Base-by-base conservation (phyloP, 92 coral and sea anemone species). In the Actinernus sp. region DNA sequence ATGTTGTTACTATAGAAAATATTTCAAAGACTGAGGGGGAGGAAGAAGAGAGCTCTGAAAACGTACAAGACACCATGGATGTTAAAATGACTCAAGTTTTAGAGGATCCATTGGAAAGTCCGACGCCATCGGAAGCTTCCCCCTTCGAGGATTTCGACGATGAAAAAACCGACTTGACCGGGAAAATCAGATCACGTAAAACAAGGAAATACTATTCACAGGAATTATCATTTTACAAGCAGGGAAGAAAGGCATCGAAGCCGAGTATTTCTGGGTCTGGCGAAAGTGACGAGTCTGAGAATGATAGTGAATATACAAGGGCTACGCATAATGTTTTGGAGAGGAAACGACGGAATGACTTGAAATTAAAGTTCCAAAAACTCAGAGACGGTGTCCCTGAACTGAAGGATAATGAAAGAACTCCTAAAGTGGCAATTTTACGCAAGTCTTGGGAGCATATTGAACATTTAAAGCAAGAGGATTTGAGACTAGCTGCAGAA, bases 251-350 rank as follows among this genome's bases (percentile, higher is more conserved):
- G 28, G 71, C 73, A 28, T 49, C 58, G 55, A 91, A 79, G 63
- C 71, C 49, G 31, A 60, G 46, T 7, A 90, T 75, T 33, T 74
- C 88, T 6, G 78, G 82, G 20, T 83, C 86, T 14, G 97, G 92
- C 12, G 97, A 90, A 34, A 88, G 95, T 44, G 98, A 93, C 41
- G 98, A 95, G 64, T 95, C 99, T 0, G 99, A 95, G 27, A 82
- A 84, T 44, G 99, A 95, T 49, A 86, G 97, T 14, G 99, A 95
- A 44, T 86, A 83, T 49, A 92, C 97, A 30, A 74, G 99, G 13
- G 99, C 99, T 10, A 87, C 99, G 8, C 99, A 95, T 70, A 95
- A 95, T 27, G 99, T 95, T 1, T 78, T 95, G 39, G 99, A 95
- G 45, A 65, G 99, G 58, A 95, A 95, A 53, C 77, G 99, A 55